These are phyloP conservation scores for Benthosema pterotum DNA, from an alignment of 2,797 vertebrate species.

Conservation along the genomic window DNA sequence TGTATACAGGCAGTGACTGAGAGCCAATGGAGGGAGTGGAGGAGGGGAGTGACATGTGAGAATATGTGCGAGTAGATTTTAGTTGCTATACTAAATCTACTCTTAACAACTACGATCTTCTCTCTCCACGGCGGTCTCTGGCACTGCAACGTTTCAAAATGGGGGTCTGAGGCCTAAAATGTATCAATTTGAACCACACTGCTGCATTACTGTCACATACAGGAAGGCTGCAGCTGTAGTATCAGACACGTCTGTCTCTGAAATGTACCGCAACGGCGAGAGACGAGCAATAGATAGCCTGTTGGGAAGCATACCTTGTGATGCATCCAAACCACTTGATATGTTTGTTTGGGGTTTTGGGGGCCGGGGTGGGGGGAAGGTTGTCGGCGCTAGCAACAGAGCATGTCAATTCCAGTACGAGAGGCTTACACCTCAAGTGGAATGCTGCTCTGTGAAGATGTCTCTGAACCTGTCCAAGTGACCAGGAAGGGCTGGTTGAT, in stretches of 20 bases:
- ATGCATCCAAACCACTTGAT: constrained; percentile 72
- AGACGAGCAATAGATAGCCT: constrained; percentile 65
- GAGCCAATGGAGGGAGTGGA: too few species aligned
- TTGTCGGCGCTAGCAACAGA: constrained; percentile 56
- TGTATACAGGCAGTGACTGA: too few species aligned
- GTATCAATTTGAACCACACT: constrained; percentile 16
- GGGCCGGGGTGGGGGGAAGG: constrained; percentile 45
- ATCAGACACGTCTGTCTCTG: constrained; percentile 49
- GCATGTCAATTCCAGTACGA: constrained; percentile 43
- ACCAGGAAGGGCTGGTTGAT: too few species aligned
- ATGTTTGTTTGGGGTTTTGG: constrained; percentile 70
- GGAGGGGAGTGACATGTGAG: too few species aligned
- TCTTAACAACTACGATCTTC: too few species aligned
- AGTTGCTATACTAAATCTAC: too few species aligned
- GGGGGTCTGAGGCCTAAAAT: too few species aligned
- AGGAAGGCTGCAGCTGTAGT: constrained; percentile 48
- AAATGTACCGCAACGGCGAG: constrained; percentile 50
- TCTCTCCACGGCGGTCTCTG: too few species aligned
- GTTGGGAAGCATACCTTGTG: constrained; percentile 65
- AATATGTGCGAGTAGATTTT: too few species aligned
- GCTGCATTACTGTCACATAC: constrained; percentile 39
- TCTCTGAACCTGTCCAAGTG: constrained; percentile 24
- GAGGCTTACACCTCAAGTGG: constrained; percentile 38
- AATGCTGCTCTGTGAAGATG: constrained; percentile 31
- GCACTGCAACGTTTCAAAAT: too few species aligned